Evolutionary conservation across 1,140 invertebrate genomes (phyloP).

Genomic region (Mylabris phalerata): DNA sequence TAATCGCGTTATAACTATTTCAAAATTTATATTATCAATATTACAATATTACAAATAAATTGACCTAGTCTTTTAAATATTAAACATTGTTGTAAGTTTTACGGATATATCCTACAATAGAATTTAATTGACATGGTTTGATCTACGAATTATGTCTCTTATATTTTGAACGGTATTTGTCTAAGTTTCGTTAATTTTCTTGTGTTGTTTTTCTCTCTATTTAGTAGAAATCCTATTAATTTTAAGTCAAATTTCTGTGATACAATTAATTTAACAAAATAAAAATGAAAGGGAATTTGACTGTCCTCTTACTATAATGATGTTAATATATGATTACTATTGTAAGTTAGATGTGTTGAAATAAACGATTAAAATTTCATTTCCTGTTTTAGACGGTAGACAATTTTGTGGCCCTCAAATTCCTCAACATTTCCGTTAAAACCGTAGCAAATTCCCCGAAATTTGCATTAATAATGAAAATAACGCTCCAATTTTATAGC

Average conservation of each 20-base stretch:
- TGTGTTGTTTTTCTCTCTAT: background rate
- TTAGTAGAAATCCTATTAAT: slow-evolving; percentile 9
- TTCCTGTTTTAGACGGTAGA: too few relatives aligned
- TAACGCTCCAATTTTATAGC: too few relatives aligned
- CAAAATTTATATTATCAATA: slow-evolving; percentile 11
- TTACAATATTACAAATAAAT: background rate
- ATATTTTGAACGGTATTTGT: slow-evolving; percentile 12
- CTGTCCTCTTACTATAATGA: background rate
- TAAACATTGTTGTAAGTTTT: slow-evolving; percentile 1
- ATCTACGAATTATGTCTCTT: slow-evolving; percentile 18
- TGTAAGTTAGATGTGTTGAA: background rate
- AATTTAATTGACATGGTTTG: slow-evolving; percentile 18
- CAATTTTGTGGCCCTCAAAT: too few relatives aligned
- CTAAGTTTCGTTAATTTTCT: background rate
- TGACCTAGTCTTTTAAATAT: too few relatives aligned
- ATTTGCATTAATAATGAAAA: too few relatives aligned
- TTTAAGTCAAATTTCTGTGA: slow-evolving; percentile 35
- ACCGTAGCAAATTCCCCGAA: too few relatives aligned
- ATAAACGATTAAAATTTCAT: too few relatives aligned
- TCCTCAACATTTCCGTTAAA: too few relatives aligned
- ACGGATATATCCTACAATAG: background rate
- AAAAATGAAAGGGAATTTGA: slow-evolving; percentile 14
- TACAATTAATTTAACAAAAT: slow-evolving; percentile 26
- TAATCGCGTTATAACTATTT: background rate
- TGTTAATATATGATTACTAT: background rate